phyloP scores from a whole-genome alignment of 1,140 invertebrate genomes.

The Belonocnema kinseyi region DNA sequence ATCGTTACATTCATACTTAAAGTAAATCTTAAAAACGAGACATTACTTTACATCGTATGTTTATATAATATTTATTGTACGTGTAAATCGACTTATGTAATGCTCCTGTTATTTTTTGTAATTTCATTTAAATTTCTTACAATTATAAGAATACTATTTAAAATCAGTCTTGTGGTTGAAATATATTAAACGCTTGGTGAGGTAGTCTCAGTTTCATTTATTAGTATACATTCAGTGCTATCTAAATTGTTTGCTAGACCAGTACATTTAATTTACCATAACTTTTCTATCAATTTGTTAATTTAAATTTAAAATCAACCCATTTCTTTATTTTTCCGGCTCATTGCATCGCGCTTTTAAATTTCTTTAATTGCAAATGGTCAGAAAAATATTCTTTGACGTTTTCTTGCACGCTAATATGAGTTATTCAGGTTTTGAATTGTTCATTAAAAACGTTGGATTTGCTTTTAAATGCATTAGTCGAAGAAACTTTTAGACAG shows the following conservation, averaged over 20 bases:
- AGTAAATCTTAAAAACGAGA: slow-evolving; percentile 23
- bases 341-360: no score
- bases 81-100: slow-evolving; percentile 28
- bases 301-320: background rate
- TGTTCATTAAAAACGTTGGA: no score
- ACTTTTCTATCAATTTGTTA: background rate
- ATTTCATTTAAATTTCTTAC: slow-evolving; percentile 56
- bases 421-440: no score
- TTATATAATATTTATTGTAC: slow-evolving; percentile 30
- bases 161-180: slow-evolving; percentile 76
- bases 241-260: slow-evolving; percentile 38
- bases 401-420: no score
- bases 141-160: slow-evolving; percentile 73
- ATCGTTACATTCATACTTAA: slow-evolving; percentile 4
- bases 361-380: no score
- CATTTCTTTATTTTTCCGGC: background rate
- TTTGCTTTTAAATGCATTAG: no score
- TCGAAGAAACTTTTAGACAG: background rate
- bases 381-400: no score
- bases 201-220: slow-evolving; percentile 72
- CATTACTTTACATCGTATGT: slow-evolving; percentile 21
- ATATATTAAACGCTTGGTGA: slow-evolving; percentile 75
- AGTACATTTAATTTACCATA: background rate
- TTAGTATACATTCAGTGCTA: slow-evolving; percentile 72
- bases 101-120: slow-evolving; percentile 42